Evolutionary conservation across 2,113 vertebrate species (phyloP).

Genomic region (Saimiri boliviensis): DNA sequence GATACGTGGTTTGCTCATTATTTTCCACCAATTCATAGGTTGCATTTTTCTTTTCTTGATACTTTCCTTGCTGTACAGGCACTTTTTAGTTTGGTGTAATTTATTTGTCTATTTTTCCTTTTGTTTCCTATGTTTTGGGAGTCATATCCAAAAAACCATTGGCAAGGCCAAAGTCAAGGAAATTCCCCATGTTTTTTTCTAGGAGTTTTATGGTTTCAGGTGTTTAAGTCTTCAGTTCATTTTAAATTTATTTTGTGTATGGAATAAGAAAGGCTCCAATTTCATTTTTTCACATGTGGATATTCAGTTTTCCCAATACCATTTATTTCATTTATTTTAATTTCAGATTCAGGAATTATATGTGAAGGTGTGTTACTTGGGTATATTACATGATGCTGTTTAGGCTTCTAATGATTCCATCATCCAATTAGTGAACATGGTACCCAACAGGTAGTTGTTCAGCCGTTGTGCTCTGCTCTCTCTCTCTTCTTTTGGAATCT

Average conservation of each 20-base stretch:
- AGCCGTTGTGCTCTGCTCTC: too few relatives aligned
- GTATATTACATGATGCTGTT: too few relatives aligned
- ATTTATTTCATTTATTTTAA: neutral
- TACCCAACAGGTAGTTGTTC: too few relatives aligned
- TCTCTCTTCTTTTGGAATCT: too few relatives aligned
- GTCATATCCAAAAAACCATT: neutral
- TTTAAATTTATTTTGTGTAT: neutral
- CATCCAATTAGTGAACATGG: too few relatives aligned
- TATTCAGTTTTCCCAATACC: neutral
- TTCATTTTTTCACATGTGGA: neutral
- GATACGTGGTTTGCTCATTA: neutral
- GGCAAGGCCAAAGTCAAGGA: neutral
- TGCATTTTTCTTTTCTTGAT: neutral
- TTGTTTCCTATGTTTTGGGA: neutral
- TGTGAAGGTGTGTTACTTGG: too few relatives aligned
- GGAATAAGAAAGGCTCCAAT: neutral
- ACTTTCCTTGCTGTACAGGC: neutral
- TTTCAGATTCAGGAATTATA: too few relatives aligned
- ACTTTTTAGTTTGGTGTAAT: neutral
- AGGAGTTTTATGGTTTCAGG: neutral
- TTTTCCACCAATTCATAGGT: neutral
- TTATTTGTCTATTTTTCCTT: neutral
- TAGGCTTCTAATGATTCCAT: too few relatives aligned
- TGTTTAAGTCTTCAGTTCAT: neutral
- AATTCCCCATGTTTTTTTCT: neutral